These are phyloP conservation scores for Molorchus minor DNA, from an alignment of 2,888 invertebrate species.

Conservation along the genomic window DNA sequence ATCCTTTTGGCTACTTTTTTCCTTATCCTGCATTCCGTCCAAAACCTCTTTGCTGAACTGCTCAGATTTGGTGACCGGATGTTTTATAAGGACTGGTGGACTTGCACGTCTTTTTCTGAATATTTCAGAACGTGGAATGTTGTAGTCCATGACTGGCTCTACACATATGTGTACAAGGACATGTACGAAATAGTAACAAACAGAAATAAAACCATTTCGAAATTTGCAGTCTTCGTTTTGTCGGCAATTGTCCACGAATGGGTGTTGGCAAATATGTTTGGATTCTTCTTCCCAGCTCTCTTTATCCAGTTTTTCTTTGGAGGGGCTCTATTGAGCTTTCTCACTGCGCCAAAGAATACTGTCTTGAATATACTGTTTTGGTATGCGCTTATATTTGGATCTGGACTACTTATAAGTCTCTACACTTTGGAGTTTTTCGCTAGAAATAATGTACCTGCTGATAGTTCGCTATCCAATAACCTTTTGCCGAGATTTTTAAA, in stretches of 20 bases:
- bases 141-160: constrained; percentile 94
- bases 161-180: constrained; percentile 88
- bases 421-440: constrained; percentile 91
- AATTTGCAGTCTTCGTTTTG: constrained; percentile 75
- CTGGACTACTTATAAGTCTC: constrained; percentile 76
- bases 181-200: constrained; percentile 61
- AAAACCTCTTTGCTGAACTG: constrained; percentile 91
- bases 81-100: constrained; percentile 96
- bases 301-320: constrained; percentile 79
- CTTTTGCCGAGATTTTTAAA: constrained; percentile 47
- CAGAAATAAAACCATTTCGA: constrained; percentile 65
- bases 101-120: constrained; percentile 78
- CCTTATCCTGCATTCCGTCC: constrained; percentile 88
- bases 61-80: constrained; percentile 86
- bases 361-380: constrained; percentile 86
- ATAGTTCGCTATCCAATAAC: constrained; percentile 34
- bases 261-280: constrained; percentile 78
- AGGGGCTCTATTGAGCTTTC: constrained; percentile 68
- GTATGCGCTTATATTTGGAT: constrained; percentile 81
- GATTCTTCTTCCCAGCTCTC: constrained; percentile 89
- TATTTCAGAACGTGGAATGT: constrained; percentile 97
- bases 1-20: constrained; percentile 72
- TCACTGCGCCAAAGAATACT: constrained; percentile 60
- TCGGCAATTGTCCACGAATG: constrained; percentile 92
- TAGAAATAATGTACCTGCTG: constrained; percentile 73